These are phyloP conservation scores for Chionoecetes opilio DNA, from an alignment of 1,140 invertebrate species.

Conservation along the genomic window DNA sequence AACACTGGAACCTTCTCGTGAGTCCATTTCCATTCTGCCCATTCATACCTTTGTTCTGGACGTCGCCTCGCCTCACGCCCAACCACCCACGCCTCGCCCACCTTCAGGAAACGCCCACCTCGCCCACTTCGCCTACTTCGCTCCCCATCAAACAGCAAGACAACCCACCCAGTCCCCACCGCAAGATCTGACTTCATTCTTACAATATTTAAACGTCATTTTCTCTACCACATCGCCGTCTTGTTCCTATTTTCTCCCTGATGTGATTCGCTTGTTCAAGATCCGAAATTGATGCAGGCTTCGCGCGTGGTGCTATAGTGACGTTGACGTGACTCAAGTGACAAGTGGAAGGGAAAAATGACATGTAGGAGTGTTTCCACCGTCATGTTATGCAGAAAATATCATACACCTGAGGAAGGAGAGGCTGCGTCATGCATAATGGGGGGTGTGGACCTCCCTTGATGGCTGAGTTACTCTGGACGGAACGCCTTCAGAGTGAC, in stretches of 20 bases:
- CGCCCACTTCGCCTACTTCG: background rate
- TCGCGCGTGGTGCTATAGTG: background rate
- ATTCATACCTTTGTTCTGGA: background rate
- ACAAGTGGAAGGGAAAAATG: background rate
- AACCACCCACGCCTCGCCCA: too few relatives aligned
- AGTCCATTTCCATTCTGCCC: background rate
- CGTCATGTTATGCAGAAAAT: background rate
- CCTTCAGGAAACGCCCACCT: too few relatives aligned
- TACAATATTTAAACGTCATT: too few relatives aligned
- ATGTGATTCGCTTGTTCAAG: background rate
- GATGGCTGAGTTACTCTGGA: background rate
- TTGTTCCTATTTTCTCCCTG: background rate
- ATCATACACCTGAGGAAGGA: background rate
- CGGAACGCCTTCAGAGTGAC: background rate
- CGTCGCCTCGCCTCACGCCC: too few relatives aligned
- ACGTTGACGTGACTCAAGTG: background rate
- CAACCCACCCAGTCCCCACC: too few relatives aligned
- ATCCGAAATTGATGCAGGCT: too few relatives aligned
- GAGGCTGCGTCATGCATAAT: background rate
- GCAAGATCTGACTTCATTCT: too few relatives aligned
- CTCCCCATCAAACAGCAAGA: too few relatives aligned
- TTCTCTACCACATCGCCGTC: too few relatives aligned
- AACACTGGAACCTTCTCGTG: background rate
- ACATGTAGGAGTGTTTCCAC: background rate
- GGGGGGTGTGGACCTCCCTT: background rate